Base-by-base conservation (phyloP, 2,888 invertebrate genomes). In the Lypha dubia region DNA sequence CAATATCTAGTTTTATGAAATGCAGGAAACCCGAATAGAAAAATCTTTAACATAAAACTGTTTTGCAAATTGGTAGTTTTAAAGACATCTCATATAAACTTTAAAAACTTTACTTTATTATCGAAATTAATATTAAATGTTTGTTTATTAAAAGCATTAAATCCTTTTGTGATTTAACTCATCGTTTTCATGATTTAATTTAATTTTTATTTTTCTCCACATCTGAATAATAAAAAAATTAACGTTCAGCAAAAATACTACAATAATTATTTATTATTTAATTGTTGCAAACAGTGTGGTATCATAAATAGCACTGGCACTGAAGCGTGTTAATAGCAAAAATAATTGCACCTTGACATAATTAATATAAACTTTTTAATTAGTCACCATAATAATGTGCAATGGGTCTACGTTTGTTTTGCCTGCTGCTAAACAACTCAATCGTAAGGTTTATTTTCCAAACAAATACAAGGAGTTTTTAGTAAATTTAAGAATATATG, bases 281-380 rank as follows among this genome's bases (percentile, higher is more conserved):
- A 75, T 53, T 53, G 53, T 63, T 63, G 63, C 9, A 49, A 62
- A 73, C 49, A 49, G 22, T 58, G 53, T 46, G 32, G 13, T 35
- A 58, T 35, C 24, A 58, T 4, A 67, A 67, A 58, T 56, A n/a
- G 35, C 20, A 60, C 3, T 17, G n/a, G 56, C 49, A 68, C 17
- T 22, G 7, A 32, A 32, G 56, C 56, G 35, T 15, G 17, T 9
- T 4, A 60, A 28, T 22, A 22, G 49, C 67, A 68, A 20, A 17
- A 38, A 24, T 44, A 49, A 38, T 9, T 28, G 20, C 38, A 77
- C 76, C 76, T 68, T 77, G 68, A 68, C 68, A 77, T 60, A 77
- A 77, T 77, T 77, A 68, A 68, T 60, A 60, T 49, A 77, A 24
- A 38, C 49, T 49, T 58, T 76, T 67, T 67, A 67, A 35, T 38